Conservation (phyloP, 2,113 vertebrate genomes). For the Polypterus bichir region DNA sequence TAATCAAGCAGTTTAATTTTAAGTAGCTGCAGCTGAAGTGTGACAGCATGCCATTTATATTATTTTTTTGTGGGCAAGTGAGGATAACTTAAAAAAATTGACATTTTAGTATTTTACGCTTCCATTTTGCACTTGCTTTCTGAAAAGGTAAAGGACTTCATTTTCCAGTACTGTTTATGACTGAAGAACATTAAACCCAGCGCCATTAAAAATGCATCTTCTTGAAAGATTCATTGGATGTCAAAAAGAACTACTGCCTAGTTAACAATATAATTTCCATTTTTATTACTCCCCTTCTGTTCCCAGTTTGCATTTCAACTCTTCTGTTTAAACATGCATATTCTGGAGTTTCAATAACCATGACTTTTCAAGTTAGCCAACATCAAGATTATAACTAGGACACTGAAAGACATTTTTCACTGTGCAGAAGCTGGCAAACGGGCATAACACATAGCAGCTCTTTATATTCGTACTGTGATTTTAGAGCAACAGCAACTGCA, state of each 20-base stretch:
- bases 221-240: constrained; percentile 9
- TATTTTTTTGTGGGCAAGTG: no score
- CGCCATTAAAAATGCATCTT: constrained; percentile 10
- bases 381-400: neutral
- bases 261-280: constrained; percentile 8
- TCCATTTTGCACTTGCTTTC: neutral
- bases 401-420: no score
- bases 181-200: constrained; percentile 7
- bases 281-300: constrained; percentile 13
- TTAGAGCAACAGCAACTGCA: no score
- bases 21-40: no score
- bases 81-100: no score
- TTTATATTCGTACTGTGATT: no score
- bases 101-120: no score
- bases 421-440: no score
- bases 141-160: neutral
- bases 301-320: constrained; percentile 1
- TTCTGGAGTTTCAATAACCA: neutral
- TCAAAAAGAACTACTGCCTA: constrained; percentile 5
- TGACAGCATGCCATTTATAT: no score
- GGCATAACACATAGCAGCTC: no score
- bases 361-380: constrained; percentile 1
- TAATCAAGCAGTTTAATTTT: no score
- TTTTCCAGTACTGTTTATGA: constrained; percentile 1
- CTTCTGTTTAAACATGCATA: constrained; percentile 7